Evolutionary conservation across 2,113 vertebrate genomes (phyloP), one percentile per base, ranked within the genome.

Genomic region (Phodopus roborovskii): DNA sequence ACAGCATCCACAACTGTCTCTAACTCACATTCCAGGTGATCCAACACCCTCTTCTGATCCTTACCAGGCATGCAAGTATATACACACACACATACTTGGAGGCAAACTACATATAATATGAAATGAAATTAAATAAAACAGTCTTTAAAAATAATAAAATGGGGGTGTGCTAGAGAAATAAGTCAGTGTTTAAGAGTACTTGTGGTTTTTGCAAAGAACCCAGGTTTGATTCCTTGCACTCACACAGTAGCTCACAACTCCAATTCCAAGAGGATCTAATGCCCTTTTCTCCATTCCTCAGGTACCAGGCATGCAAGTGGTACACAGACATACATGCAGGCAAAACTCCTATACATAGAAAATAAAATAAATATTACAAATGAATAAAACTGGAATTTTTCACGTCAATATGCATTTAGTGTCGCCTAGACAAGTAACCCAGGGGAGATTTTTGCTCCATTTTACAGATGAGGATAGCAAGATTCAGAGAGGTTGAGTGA

Each of bases 401-500:
- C 62, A 17, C 79, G 50, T 60, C 58, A 19, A 33, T 77, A 66
- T 91, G 30, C 30, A 77, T 85, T 11, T 28, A 88, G 39, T 60
- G 77, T 95, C 74, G 42, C 60, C 58, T 42, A 26, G 42, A 88
- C 6, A 86, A 82, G 71, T 50, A 94, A 20, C n/a, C 10, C 42
- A 82, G 77, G 17, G 39, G 4, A 15, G 33, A 39, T 53, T 94
- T 86, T 83, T 28, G 56, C 16, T 64, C 75, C 36, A 73, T 96
- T 97, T 90, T 93, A 93, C 60, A 90, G 88, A 70, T 73, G 77
- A 86, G 66, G 53, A 85, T 68, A 88, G 30, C 68, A 77, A 93
- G 73, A 26, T 45, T 95, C 62, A 92, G 53, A 53, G 30, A 91
- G 53, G 30, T 48, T 85, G 75, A 91, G 17, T 70, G 70, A 64